phyloP scores from a whole-genome alignment of 1,140 invertebrate genomes.

The Ceratina japonica region DNA sequence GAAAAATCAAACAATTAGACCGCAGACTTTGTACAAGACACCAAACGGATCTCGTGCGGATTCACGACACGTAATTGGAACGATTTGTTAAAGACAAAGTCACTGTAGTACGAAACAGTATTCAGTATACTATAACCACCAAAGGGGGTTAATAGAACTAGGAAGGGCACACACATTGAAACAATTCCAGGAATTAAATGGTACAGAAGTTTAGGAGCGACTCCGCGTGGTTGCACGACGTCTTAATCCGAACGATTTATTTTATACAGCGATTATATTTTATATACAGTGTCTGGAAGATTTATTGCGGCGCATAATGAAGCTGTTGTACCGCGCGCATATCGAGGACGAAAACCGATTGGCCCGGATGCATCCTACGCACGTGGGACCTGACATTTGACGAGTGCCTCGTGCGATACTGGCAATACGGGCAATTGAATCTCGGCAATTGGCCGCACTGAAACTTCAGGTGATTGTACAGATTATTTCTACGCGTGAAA shows the following conservation, averaged over 20 bases:
- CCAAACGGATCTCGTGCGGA: too few relatives aligned
- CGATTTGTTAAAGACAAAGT: too few relatives aligned
- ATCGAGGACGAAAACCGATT: constrained; percentile 54
- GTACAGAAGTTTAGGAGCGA: too few relatives aligned
- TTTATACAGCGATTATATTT: background rate
- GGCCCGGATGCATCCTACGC: constrained; percentile 56
- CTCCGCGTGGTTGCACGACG: too few relatives aligned
- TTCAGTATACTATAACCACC: too few relatives aligned
- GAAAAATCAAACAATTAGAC: background rate
- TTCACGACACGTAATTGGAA: too few relatives aligned
- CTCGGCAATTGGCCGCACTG: constrained; percentile 81
- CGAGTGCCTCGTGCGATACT: constrained; percentile 74
- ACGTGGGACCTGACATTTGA: constrained; percentile 74
- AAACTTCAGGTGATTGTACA: constrained; percentile 80
- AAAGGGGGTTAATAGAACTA: too few relatives aligned
- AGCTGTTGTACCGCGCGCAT: constrained; percentile 5
- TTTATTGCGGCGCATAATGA: background rate
- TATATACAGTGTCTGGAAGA: background rate
- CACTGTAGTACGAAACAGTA: too few relatives aligned
- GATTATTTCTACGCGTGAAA: constrained; percentile 67
- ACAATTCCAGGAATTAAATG: too few relatives aligned
- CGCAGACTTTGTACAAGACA: too few relatives aligned
- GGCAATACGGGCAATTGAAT: constrained; percentile 79
- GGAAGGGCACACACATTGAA: too few relatives aligned
- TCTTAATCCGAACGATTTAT: background rate